Evolutionary conservation across 2,113 vertebrate species (phyloP).

Genomic region (Nycticorax nycticorax): DNA sequence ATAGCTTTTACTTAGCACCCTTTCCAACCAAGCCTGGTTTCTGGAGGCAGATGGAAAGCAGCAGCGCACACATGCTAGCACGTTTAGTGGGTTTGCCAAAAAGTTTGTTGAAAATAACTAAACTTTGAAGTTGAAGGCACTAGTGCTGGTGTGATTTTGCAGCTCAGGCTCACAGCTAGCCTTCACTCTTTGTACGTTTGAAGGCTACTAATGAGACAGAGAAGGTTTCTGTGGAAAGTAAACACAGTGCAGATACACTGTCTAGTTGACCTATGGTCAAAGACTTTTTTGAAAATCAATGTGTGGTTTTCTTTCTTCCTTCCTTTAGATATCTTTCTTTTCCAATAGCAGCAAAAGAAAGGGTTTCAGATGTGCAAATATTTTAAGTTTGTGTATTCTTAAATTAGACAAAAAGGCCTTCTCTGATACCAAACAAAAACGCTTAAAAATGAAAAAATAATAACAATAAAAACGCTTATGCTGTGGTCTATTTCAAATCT

Average conservation of each 20-base stretch:
- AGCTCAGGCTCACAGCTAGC: background rate
- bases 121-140: background rate
- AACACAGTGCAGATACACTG: background rate
- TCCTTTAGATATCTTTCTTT: background rate
- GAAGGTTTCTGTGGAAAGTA: conserved; percentile 5
- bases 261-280: background rate
- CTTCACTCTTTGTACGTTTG: background rate
- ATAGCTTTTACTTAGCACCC: background rate
- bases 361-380: background rate
- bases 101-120: background rate
- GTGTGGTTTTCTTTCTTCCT: background rate
- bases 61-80: background rate
- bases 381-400: background rate
- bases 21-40: background rate
- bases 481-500: background rate
- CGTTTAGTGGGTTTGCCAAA: background rate
- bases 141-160: background rate
- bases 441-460: background rate
- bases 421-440: background rate
- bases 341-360: background rate
- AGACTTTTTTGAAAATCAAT: background rate
- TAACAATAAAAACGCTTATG: background rate
- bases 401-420: background rate
- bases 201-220: conserved; percentile 5
- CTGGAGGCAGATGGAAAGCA: conserved; percentile 1